phyloP scores from a whole-genome alignment of 2,113 vertebrate genomes.

The Corythaeola cristata region DNA sequence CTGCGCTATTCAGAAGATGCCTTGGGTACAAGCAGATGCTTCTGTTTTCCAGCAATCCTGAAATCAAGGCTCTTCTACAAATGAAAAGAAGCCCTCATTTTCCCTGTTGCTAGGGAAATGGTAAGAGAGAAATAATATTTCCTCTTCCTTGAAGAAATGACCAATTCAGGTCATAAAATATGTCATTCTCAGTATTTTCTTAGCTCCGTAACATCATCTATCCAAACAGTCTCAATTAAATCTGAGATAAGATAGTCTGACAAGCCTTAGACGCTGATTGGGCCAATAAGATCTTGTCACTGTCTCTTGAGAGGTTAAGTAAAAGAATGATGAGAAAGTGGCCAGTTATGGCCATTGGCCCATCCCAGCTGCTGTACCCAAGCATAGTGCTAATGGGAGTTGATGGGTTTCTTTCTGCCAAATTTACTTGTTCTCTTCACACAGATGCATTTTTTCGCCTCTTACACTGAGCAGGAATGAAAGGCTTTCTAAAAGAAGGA shows the following conservation, averaged over 20 bases:
- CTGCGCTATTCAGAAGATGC: not conserved
- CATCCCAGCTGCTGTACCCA: not conserved
- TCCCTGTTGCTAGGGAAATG: constrained; percentile 14
- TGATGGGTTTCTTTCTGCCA: not conserved
- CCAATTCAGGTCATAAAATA: not conserved
- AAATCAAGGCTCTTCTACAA: constrained; percentile 17
- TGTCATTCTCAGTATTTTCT: not conserved
- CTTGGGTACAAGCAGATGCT: constrained; percentile 5
- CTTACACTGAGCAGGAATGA: not conserved
- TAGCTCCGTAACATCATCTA: not conserved
- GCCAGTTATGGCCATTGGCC: not conserved
- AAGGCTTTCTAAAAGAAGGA: constrained; percentile 8
- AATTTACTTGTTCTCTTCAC: not conserved
- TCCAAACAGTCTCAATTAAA: not conserved
- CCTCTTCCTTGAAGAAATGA: not conserved
- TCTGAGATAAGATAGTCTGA: not conserved
- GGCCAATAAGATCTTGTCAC: not conserved
- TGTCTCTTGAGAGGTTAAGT: not conserved
- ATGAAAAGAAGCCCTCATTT: constrained; percentile 12
- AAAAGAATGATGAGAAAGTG: not conserved
- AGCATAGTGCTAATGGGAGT: not conserved
- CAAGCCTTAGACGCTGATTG: not conserved
- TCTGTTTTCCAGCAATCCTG: not conserved
- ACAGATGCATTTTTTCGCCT: not conserved
- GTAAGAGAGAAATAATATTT: not conserved